Evolutionary conservation across 92 coral and sea anemone species (phyloP).

Genomic region (Hydrozoanthus gracilis): DNA sequence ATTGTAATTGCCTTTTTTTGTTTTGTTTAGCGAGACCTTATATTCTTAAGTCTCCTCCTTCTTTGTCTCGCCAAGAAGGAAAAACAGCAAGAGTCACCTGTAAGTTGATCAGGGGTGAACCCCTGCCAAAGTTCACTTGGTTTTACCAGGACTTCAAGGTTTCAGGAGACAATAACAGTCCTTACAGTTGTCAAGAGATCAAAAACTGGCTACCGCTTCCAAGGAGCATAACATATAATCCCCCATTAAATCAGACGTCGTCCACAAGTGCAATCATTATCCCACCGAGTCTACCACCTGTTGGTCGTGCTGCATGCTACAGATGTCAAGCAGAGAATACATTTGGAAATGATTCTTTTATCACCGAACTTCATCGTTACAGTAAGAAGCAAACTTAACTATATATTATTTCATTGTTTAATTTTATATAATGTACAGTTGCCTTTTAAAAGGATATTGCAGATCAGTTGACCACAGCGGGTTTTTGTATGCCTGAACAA

Average conservation of each 20-base stretch:
- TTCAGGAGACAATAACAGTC: background rate
- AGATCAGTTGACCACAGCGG: too few relatives aligned
- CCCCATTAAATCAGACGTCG: background rate
- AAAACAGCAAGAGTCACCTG: constrained; percentile 13
- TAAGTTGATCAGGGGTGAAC: background rate
- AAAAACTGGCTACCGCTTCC: constrained; percentile 21
- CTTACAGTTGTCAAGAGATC: background rate
- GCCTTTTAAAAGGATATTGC: background rate
- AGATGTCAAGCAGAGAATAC: constrained; percentile 20
- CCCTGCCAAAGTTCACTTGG: constrained; percentile 25
- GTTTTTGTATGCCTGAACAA: too few relatives aligned
- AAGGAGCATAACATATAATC: constrained; percentile 6
- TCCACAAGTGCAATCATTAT: background rate
- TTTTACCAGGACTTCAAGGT: background rate
- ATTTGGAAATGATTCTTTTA: constrained; percentile 22
- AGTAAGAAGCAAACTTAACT: background rate
- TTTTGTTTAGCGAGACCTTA: constrained; percentile 22
- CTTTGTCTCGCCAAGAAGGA: background rate
- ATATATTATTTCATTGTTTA: background rate
- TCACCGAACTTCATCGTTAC: constrained; percentile 15
- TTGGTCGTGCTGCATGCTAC: constrained; percentile 18
- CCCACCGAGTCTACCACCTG: constrained; percentile 23
- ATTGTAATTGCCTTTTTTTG: background rate
- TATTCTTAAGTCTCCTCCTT: background rate
- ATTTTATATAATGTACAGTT: too few relatives aligned